Percentiles rank a stretch among this genome's conserved stretches.
Evolutionary conservation across 2,888 invertebrate genomes (phyloP).

Genomic region (Catocala fraxini): DNA sequence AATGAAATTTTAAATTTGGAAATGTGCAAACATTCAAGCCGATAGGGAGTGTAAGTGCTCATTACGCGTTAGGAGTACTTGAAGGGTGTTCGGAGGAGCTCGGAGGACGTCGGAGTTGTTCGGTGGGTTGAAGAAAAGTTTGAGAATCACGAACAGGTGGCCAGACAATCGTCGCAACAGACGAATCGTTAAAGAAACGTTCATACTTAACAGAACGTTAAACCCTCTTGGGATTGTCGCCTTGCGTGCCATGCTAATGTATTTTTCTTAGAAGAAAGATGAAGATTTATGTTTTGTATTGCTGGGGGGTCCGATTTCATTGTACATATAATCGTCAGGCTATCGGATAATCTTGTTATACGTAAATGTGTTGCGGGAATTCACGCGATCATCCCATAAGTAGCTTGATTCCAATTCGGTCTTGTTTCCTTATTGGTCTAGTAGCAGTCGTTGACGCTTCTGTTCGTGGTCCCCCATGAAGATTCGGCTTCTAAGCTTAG

Average conservation of each 20-base stretch:
- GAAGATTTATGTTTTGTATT: slow-evolving; percentile 15
- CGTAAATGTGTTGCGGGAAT: too few relatives aligned
- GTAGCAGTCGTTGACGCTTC: too few relatives aligned
- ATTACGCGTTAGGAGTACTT: slow-evolving; percentile 73
- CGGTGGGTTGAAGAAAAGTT: slow-evolving; percentile 46
- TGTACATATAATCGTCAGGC: not conserved
- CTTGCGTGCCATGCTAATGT: slow-evolving; percentile 26
- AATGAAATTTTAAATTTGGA: slow-evolving; percentile 47
- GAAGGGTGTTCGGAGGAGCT: slow-evolving; percentile 51
- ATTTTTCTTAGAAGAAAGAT: slow-evolving; percentile 11
- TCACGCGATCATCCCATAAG: too few relatives aligned
- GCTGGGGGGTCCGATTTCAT: not conserved
- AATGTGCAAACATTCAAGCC: slow-evolving; percentile 75
- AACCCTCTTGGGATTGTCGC: slow-evolving; percentile 31
- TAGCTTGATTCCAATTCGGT: too few relatives aligned
- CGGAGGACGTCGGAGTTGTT: slow-evolving; percentile 61
- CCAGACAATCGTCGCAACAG: slow-evolving; percentile 42
- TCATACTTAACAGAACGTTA: slow-evolving; percentile 50
- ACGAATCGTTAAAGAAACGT: slow-evolving; percentile 50
- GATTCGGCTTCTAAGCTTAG: too few relatives aligned
- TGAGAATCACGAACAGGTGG: slow-evolving; percentile 53
- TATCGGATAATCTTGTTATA: not conserved
- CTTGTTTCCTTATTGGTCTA: too few relatives aligned
- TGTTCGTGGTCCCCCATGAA: too few relatives aligned
- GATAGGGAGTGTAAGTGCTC: slow-evolving; percentile 71